Base-by-base conservation (phyloP, 2,113 vertebrate species). In the Ploceus nigricollis region DNA sequence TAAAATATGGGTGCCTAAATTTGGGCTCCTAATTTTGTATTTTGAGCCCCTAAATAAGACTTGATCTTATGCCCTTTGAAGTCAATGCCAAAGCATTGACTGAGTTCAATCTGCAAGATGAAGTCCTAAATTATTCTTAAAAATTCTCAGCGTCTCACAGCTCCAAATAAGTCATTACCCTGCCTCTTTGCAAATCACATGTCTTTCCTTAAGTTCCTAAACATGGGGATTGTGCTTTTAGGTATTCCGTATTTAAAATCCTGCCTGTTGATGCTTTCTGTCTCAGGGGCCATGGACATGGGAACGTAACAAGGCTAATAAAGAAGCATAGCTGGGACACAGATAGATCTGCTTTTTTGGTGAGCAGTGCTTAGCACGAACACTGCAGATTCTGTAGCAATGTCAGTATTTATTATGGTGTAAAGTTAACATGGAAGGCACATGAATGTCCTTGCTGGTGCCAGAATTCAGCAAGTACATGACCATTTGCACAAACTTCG, bases 391-490 rank as follows among this genome's bases (percentile, higher is more conserved):
- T 81, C 77, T 87, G 8, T 22, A 82, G 89, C 68, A 56, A 71
- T 70, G 47, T 48, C 54, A 60, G 80, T 63, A 90, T 89, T 92
- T 90, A 40, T 93, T 90, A 35, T 2, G 2, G 73, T 89, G 80
- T 86, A 85, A 91, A 10, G 6, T 82, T 89, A 90, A 96, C 57
- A 66, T 69, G 91, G 91, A 87, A 82, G 58, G 82, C 84, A 78
- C 82, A 66, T 33, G 82, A 82, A 83, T 79, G 82, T 85, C 93
- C 69, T 58, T 56, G 33, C 77, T 56, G 73, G 81, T 9, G 31
- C 82, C 96, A 95, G 82, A 77, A 93, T 94, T 87, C 85, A 77
- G 80, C 66, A 94, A 80, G 87, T 93, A 37, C 94, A 94, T 39
- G 82, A 92, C 80, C 86, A n/a, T 92, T 96, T 89, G 88, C 82